Percentiles rank a stretch among this genome's conserved stretches.
Evolutionary conservation across 2,113 vertebrate species (phyloP).

Genomic region (Aphyosemion australe): DNA sequence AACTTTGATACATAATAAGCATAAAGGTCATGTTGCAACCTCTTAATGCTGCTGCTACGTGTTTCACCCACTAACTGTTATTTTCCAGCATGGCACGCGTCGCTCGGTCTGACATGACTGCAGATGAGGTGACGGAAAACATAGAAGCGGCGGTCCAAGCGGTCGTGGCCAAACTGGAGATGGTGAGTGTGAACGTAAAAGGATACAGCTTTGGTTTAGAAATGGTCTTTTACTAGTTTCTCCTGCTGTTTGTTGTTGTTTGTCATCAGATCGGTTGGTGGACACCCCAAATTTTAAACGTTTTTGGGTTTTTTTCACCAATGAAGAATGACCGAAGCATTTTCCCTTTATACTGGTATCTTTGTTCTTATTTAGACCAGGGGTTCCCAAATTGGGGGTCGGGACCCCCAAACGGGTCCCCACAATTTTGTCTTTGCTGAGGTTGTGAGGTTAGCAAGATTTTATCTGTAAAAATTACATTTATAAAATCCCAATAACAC

Average conservation of each 20-base stretch:
- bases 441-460: too few species aligned
- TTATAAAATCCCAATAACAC: too few species aligned
- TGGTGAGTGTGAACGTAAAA: conserved; percentile 78
- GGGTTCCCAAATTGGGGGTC: too few species aligned
- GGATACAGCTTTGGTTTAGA: too few species aligned
- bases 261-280: too few species aligned
- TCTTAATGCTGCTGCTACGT: background rate
- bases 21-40: background rate
- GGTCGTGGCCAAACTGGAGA: conserved; percentile 74
- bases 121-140: conserved; percentile 82
- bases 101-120: conserved; percentile 83
- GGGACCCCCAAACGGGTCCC: too few species aligned
- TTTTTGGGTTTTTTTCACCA: too few species aligned
- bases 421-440: too few species aligned
- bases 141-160: conserved; percentile 72
- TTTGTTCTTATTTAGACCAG: too few species aligned
- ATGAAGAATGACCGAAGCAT: background rate
- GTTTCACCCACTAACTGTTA: background rate
- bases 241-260: background rate
- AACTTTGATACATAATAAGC: conserved; percentile 65
- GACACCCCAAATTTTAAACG: background rate
- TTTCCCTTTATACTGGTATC: background rate
- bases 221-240: too few species aligned
- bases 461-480: too few species aligned
- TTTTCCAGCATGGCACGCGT: conserved; percentile 80